Evolutionary conservation across 2,888 invertebrate genomes (phyloP), one percentile per base, ranked within the genome.

Genomic region (Drosophila hamatofila): DNA sequence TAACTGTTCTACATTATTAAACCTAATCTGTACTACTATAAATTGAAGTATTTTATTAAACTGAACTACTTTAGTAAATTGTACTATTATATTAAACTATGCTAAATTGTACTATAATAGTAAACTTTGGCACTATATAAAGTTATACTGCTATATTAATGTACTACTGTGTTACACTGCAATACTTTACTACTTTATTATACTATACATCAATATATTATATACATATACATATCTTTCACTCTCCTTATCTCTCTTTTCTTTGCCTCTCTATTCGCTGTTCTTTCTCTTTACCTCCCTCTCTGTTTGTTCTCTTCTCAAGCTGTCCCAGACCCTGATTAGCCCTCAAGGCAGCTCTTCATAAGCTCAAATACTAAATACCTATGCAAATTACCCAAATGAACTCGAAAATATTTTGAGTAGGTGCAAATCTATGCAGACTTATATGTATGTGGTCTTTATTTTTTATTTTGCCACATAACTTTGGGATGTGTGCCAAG

Each of bases 401-500:
- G 21, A 35, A 77, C 54, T 60, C 57, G 57, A 64, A 71, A 60
- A 66, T 21, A 57, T 54, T 64, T 56, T 48, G 48, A 51, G 21
- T 44, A 42, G 59, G 49, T 61, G 58, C 46, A 57, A 57, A 71
- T 33, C 42, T 18, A 54, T 56, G 56, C 55, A 59, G 67, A 63
- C 25, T 61, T 59, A 11, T 18, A n/a, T 18, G 16, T 18, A n/a
- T 18, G 23, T 44, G 46, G 48, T 52, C 42, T n/a, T 35, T 25
- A 4, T 27, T 23, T 18, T n/a, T 39, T 16, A 6, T n/a, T 21
- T 61, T 16, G 21, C 37, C 18, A 5, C 11, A 42, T 58, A 30
- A n/a, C 54, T 49, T 39, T 74, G 59, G 44, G 48, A 80, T 74
- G 85, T 74, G 84, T 76, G 89, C 88, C 85, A 84, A 84, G 89